Base-by-base conservation (phyloP, 2,113 vertebrate genomes). In the Holacanthus passer region DNA sequence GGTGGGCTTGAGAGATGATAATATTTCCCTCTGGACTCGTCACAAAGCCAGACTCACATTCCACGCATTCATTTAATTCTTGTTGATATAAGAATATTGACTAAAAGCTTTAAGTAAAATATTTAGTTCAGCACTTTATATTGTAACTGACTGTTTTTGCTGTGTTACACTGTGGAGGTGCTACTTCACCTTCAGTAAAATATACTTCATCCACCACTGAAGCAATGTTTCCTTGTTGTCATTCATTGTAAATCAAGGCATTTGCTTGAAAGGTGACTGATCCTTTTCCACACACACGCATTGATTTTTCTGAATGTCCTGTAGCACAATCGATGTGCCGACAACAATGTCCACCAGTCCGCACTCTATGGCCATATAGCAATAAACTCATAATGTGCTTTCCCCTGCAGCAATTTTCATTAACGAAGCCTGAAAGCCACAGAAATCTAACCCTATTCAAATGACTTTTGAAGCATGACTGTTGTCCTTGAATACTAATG, bases 401-500 rank as follows among this genome's bases (percentile, higher is more conserved):
- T 70, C 5, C 65, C 89, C 86, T 31, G 77, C 45, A 70, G 90
- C 83, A 11, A 13, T 82, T 88, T 86, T 85, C 75, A 87, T 91
- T 87, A 92, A 87, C 29, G 47, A 83, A 55, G 66, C 69, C 71
- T 73, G 78, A 87, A 82, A 90, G 82, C 79, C 68, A 77, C 77
- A 78, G 65, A 88, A 89, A 86, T 84, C 52, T 73, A 7, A 70
- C 29, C 52, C 37, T 59, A 87, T 82, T 88, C 72, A 89, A 90
- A 91, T 82, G 56, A 81, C 83, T 89, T 81, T 22, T 81, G 79
- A 89, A 85, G 79, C 87, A 39, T 31, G 71, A 77, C 81, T 85
- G 81, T 79, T 75, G 89, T 90, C 88, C 91, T 91, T 92, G 89
- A 93, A 91, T 91, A 68, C 87, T 88, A 87, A 90, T 82, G 69